These are phyloP conservation scores for Cosmorhoe ocellata DNA, from an alignment of 2,888 invertebrate genomes.

Conservation along the genomic window DNA sequence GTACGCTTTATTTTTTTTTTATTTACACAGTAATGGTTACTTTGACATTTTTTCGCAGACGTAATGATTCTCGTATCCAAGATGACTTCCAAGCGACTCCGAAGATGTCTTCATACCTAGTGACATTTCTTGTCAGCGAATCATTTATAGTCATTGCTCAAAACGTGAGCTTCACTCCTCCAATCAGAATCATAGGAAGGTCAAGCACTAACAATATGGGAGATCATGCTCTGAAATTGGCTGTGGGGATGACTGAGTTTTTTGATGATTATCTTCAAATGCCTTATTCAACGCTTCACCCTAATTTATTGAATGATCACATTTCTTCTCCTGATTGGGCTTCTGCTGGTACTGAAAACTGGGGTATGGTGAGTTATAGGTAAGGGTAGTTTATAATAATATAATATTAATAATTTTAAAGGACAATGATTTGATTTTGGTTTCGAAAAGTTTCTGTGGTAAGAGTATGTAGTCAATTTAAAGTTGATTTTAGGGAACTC, in stretches of 20 bases:
- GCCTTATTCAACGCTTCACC: constrained; percentile 60
- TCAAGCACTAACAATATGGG: constrained; percentile 66
- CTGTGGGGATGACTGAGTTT: constrained; percentile 63
- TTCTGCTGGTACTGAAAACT: constrained; percentile 75
- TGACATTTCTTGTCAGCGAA: constrained; percentile 89
- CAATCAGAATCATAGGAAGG: constrained; percentile 70
- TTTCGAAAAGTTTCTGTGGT: too few species aligned
- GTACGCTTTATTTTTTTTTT: background rate
- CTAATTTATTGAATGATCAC: constrained; percentile 66
- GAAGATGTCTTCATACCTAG: constrained; percentile 91
- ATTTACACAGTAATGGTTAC: background rate
- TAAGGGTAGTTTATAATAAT: background rate
- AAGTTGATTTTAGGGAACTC: constrained; percentile 59
- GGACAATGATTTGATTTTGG: too few species aligned
- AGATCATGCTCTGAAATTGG: constrained; percentile 55
- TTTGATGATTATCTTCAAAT: constrained; percentile 67
- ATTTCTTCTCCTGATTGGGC: constrained; percentile 76
- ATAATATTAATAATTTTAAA: too few species aligned
- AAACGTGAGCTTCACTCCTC: constrained; percentile 53
- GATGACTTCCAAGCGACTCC: constrained; percentile 80
- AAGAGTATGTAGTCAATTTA: background rate
- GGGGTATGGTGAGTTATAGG: constrained; percentile 79
- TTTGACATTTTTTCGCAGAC: constrained; percentile 40
- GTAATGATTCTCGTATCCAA: constrained; percentile 41
- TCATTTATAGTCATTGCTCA: constrained; percentile 66